Conservation (phyloP, 2,113 vertebrate genomes). For the Apodemus speciosus region DNA sequence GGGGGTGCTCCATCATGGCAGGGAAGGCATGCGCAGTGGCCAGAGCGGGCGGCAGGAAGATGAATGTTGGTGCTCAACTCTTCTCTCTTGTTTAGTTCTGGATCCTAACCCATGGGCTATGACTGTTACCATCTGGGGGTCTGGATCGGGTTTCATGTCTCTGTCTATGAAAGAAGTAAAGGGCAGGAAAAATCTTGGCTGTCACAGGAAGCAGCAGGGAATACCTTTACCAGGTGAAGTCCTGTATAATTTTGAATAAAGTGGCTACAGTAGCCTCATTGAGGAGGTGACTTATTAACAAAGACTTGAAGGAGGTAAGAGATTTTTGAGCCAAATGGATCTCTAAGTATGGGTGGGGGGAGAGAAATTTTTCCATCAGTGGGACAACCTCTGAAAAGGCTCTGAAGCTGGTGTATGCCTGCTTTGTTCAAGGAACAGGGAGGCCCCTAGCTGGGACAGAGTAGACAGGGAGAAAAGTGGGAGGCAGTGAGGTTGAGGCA, state of each 20-base stretch:
- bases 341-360: not conserved
- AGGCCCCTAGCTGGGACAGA: not conserved
- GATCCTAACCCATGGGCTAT: not conserved
- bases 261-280: not conserved
- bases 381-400: not conserved
- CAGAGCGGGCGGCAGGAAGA: not conserved
- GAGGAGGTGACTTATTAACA: not conserved
- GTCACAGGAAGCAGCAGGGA: not conserved
- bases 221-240: not conserved
- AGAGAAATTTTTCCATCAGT: not conserved
- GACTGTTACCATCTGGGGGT: not conserved
- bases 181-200: not conserved
- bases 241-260: conserved; percentile 15
- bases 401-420: not conserved
- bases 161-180: not conserved
- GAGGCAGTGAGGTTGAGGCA: not conserved
- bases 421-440: not conserved
- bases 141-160: not conserved
- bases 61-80: not conserved
- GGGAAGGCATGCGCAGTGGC: not conserved
- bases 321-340: not conserved
- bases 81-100: not conserved
- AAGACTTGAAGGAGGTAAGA: not conserved
- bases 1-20: not conserved
- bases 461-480: not conserved